Evolutionary conservation across 2,113 vertebrate species (phyloP), one percentile per base, ranked within the genome.

Genomic region (Pontoporia blainvillei): DNA sequence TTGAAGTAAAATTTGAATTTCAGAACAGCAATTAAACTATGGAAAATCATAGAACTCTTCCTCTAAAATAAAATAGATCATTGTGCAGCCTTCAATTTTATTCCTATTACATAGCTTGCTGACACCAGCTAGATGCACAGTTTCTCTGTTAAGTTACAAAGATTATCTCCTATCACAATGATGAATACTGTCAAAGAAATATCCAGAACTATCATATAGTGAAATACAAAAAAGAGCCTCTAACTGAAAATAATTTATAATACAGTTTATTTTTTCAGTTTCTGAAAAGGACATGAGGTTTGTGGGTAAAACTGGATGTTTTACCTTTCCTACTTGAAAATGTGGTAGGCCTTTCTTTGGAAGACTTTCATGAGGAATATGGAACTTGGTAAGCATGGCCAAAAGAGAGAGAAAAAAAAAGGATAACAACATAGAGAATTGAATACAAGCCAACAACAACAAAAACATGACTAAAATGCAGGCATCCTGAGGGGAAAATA

Each of bases 331-430:
- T 92, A 67, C 34, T 67, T 90, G 44, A 96, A 96, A 90, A 41
- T 85, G 17, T 67, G 73, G 25, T 73, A n/a, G 64, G 52, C 34
- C 29, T 96, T 84, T 95, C 78, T 96, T 96, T 86, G 44, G n/a
- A 52, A 97, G 41, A 78, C 14, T 81, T 64, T 46, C 17, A 27
- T 75, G 39, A 96, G 64, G 71, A 96, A 97, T 81, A 61, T 92
- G 46, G 46, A 92, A 92, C 18, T 81, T 94, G 44, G 20, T 75
- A 85, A 44, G 57, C 46, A 44, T 31, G 66, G 49, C 5, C 90
- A 95, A 86, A 72, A 21, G 52, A 61, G 8, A 39, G n/a, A n/a
- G n/a, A 1, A 57, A 64, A 41, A 64, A 41, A 31, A 75, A 73
- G 39, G 18, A 31, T 54, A 57, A 93, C 52, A 69, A 82, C 25